Percentiles rank a stretch among this genome's conserved stretches.
Evolutionary conservation across 2,797 vertebrate species (phyloP).

Genomic region (Synanceia verrucosa): DNA sequence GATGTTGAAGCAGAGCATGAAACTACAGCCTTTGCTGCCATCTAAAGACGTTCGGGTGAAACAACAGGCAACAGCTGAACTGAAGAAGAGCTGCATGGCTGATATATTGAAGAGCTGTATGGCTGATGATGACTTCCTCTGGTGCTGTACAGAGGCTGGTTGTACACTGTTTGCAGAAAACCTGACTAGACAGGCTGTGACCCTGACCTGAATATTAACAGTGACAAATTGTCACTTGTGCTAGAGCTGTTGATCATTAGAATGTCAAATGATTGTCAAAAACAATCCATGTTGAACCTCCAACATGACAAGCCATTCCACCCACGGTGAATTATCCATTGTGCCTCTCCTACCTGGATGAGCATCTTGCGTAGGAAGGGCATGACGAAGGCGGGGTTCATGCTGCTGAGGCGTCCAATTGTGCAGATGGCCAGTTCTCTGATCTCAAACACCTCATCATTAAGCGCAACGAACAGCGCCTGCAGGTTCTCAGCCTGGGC

Average conservation of each 20-base stretch:
- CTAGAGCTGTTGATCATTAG: background rate
- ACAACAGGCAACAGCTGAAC: no score
- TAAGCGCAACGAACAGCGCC: constrained; percentile 96
- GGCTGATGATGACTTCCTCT: no score
- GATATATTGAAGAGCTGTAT: no score
- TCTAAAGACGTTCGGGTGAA: constrained; percentile 43
- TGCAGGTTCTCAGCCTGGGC: constrained; percentile 98
- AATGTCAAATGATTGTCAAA: no score
- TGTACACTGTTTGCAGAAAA: no score
- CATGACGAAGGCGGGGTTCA: constrained; percentile 99
- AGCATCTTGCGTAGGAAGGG: constrained; percentile 99
- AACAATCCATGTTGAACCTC: background rate
- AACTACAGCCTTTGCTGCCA: constrained; percentile 46
- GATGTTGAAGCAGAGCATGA: background rate
- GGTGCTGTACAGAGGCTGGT: no score
- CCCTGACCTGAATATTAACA: background rate
- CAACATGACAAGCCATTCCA: background rate
- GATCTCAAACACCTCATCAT: constrained; percentile 99
- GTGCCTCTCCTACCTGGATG: constrained; percentile 88
- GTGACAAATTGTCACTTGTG: background rate
- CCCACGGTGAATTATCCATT: background rate
- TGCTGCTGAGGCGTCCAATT: constrained; percentile 96
- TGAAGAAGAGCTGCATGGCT: no score
- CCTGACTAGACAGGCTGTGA: background rate
- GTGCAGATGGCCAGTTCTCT: constrained; percentile 98